Evolutionary conservation across 2,888 invertebrate genomes (phyloP), one percentile per base, ranked within the genome.

Genomic region (Dolichopus griseipennis): DNA sequence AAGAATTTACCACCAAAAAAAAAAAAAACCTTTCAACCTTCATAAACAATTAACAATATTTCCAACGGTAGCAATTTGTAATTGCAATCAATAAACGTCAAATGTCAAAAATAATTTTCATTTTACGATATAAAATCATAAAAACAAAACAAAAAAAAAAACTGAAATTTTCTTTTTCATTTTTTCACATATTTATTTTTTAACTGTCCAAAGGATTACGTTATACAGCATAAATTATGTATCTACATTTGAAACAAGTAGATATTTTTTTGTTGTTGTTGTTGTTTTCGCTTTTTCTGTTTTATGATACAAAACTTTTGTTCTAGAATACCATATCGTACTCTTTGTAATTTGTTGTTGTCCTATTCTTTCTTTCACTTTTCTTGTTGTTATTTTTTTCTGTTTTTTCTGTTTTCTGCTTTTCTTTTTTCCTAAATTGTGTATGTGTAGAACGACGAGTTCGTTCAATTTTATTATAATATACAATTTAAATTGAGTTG

Each of bases 221-320:
- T 52, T 52, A 52, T 52, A 52, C 52, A 52, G 52, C 52, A 52
- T 52, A 52, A 52, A 52, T 18, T 52, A 52, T 52, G 52, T 52
- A 52, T 52, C 12, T 52, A 52, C 15, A 52, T 52, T 41, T 41
- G 41, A 41, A 41, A 41, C 9, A 41, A 41, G 15, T 41, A 41
- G 41, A 52, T 52, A 52, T 12, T 52, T 52, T 43, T 52, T 52
- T 18, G 15, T 52, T n/a, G n/a, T n/a, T n/a, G n/a, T n/a, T n/a
- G 37, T n/a, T n/a, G n/a, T n/a, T n/a, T n/a, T n/a, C n/a, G n/a
- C n/a, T n/a, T 12, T 12, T 37, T 37, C 37, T 37, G n/a, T n/a
- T 37, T 18, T 52, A 18, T 18, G 15, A 12, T 18, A n/a, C 52
- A 52, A 41, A 41, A 41, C 8, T 41, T 41, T 41, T 41, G 41